Evolutionary conservation across 2,888 invertebrate genomes (phyloP), one percentile per base, ranked within the genome.

Genomic region (Macaria liturata): DNA sequence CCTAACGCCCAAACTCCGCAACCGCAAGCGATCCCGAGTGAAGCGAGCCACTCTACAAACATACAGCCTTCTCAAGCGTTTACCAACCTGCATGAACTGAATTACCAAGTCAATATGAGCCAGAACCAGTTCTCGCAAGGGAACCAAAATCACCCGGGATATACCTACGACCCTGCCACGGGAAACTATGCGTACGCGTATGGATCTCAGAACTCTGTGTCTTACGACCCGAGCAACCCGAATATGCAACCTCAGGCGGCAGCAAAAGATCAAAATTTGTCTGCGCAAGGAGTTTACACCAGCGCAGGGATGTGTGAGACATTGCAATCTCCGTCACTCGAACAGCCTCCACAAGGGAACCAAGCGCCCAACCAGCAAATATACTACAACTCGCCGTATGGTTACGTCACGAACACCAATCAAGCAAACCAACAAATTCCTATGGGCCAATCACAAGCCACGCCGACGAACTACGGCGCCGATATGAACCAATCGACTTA

Each of bases 151-250:
- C 94, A 95, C 76, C 94, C 94, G 3, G 95, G 94, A 46, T 95
- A 94, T 68, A 88, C 90, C 5, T 95, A 80, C 66, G 94, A 95
- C 71, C 66, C 88, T 0, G 74, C 85, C 0, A 92, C 93, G 0
- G 94, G 94, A 0, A 80, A 72, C 46, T 95, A 94, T 65, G 93
- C 94, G 8, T 95, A 95, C 68, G 93, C 83, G 64, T 94, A 94
- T 52, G 94, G 94, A 0, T 94, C 94, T 58, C 94, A 94, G 71
- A 90, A 91, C 32, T 77, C 87, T 40, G 64, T 70, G 4, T 80
- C 81, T 48, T 75, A 69, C 20, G 74, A 64, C 39, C 57, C 67
- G 3, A 72, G 68, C 47, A 40, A 20, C 8, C 57, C 70, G 20
- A 82, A 67, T 70, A 55, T 76, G 42, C 78, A 81, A 59, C 62